phyloP scores from a whole-genome alignment of 2,888 invertebrate species.

The Standfussiana lucernea region DNA sequence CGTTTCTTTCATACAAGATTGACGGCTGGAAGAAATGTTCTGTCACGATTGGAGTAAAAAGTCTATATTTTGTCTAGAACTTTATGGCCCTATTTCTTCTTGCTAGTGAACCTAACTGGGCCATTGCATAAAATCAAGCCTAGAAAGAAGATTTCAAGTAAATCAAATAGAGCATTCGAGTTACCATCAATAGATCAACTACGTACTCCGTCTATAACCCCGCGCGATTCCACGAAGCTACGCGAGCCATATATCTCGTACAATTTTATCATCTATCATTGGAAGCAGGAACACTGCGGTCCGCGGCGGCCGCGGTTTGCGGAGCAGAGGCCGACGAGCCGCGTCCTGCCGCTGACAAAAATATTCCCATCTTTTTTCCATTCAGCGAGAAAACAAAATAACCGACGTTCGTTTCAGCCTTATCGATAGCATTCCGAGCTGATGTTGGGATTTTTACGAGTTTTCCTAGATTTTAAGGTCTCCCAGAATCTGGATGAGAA shows the following conservation, averaged over 20 bases:
- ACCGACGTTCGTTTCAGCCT: slow-evolving; percentile 28
- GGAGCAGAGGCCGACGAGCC: slow-evolving; percentile 16
- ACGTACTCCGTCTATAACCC: neutral
- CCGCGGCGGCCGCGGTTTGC: slow-evolving; percentile 41
- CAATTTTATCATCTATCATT: slow-evolving; percentile 44
- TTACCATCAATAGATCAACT: neutral
- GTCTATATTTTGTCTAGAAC: neutral
- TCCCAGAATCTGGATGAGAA: slow-evolving; percentile 30
- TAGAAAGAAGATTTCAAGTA: neutral
- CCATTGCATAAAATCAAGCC: neutral
- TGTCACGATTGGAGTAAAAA: neutral
- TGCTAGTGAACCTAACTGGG: neutral
- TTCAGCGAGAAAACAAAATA: slow-evolving; percentile 52
- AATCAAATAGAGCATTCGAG: neutral
- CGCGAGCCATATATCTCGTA: slow-evolving; percentile 26
- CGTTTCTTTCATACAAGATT: slow-evolving; percentile 19
- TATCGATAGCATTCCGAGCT: slow-evolving; percentile 49
- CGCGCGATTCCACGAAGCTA: neutral
- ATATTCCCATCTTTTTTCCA: slow-evolving; percentile 47
- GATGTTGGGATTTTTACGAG: slow-evolving; percentile 59
- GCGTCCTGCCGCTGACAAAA: slow-evolving; percentile 61
- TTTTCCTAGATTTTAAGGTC: slow-evolving; percentile 55
- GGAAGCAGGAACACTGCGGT: slow-evolving; percentile 29
- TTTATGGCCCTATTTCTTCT: neutral
- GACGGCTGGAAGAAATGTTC: slow-evolving; percentile 16